A percentile compares a stretch with the other conserved stretches of the same genome.
phyloP scores from a whole-genome alignment of 2,797 vertebrate species.

The Natrix natrix region DNA sequence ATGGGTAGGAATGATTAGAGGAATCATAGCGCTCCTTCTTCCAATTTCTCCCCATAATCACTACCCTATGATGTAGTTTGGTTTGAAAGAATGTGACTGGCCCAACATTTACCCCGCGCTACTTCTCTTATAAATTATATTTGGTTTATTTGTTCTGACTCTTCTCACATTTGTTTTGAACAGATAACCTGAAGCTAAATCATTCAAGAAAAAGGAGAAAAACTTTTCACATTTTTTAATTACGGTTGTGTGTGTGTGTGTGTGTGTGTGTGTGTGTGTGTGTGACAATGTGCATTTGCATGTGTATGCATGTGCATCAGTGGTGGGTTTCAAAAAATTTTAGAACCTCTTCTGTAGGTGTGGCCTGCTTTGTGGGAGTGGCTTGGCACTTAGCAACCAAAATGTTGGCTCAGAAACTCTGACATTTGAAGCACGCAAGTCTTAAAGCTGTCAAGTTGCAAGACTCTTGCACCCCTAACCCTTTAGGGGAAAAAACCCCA shows the following conservation, averaged over 20 bases:
- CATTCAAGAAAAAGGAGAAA: neutral
- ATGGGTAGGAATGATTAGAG: neutral
- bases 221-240: neutral
- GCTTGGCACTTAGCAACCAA: too few relatives aligned
- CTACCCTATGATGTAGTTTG: neutral
- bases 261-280: too few relatives aligned
- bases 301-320: neutral
- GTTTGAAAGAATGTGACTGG: neutral
- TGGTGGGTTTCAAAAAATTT: too few relatives aligned
- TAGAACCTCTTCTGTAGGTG: too few relatives aligned
- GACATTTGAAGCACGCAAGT: too few relatives aligned
- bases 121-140: neutral
- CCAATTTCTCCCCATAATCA: neutral
- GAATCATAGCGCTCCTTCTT: neutral
- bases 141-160: neutral
- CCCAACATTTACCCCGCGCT: neutral
- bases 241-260: neutral
- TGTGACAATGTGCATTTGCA: too few relatives aligned
- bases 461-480: too few relatives aligned
- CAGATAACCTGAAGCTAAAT: neutral
- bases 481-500: too few relatives aligned
- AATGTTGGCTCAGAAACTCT: too few relatives aligned
- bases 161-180: neutral
- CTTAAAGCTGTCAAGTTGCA: too few relatives aligned
- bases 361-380: too few relatives aligned